Conservation (phyloP, 2,113 vertebrate genomes). For the Catagonus wagneri region DNA sequence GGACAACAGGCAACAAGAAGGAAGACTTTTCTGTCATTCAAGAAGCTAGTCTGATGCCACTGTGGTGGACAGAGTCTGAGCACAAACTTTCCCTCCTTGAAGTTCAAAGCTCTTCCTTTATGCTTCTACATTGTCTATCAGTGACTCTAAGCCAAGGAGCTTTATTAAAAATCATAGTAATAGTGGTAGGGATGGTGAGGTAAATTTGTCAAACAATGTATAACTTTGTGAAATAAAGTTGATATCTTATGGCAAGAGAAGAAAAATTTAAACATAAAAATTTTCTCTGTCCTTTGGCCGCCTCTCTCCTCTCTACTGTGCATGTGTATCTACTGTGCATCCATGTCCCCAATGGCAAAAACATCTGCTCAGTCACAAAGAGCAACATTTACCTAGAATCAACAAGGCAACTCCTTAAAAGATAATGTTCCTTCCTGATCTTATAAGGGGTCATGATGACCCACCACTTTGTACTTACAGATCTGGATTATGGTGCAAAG, state of each 20-base stretch:
- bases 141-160: background rate
- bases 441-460: background rate
- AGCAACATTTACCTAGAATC: background rate
- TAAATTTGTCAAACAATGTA: background rate
- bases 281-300: background rate
- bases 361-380: background rate
- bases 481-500: background rate
- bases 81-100: background rate
- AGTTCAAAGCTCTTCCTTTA: background rate
- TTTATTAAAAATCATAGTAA: background rate
- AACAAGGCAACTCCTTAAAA: background rate
- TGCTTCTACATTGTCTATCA: background rate
- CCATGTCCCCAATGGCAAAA: background rate
- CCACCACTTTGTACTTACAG: background rate
- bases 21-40: background rate
- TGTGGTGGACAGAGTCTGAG: background rate
- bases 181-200: background rate
- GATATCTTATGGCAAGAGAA: background rate
- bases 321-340: background rate
- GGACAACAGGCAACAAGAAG: background rate
- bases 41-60: background rate
- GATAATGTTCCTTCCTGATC: background rate
- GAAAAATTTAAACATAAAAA: background rate
- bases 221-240: background rate
- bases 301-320: background rate